These are phyloP conservation scores for Meloe dianella DNA, from an alignment of 2,888 invertebrate genomes.

Conservation along the genomic window DNA sequence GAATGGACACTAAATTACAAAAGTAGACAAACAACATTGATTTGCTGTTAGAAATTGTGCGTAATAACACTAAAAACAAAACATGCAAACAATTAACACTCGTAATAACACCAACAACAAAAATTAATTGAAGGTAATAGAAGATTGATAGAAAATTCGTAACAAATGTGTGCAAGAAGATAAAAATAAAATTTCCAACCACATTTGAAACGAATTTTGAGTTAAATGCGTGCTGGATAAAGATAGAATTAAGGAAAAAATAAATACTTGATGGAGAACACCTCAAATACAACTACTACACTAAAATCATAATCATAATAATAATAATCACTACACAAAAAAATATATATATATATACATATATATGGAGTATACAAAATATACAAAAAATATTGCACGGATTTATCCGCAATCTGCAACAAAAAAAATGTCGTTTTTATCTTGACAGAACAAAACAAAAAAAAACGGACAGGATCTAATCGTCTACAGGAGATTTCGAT, in stretches of 20 bases:
- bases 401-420: conserved; percentile 1
- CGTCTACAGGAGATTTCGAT: not conserved
- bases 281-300: conserved; percentile 8
- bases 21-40: conserved; percentile 2
- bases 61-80: not conserved
- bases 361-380: not conserved
- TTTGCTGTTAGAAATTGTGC: not conserved
- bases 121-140: conserved; percentile 34
- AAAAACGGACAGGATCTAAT: not conserved
- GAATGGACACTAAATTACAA: not conserved
- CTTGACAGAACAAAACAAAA: not conserved
- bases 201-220: not conserved
- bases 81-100: not conserved
- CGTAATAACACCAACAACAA: conserved; percentile 19
- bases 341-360: no score
- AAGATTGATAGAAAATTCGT: not conserved
- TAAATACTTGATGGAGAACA: not conserved
- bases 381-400: not conserved
- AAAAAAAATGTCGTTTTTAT: not conserved
- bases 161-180: not conserved
- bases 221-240: not conserved
- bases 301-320: not conserved
- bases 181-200: not conserved
- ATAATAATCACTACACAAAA: not conserved
- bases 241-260: not conserved